These are phyloP conservation scores for Scomber colias DNA, from an alignment of 2,113 vertebrate genomes.

Conservation along the genomic window DNA sequence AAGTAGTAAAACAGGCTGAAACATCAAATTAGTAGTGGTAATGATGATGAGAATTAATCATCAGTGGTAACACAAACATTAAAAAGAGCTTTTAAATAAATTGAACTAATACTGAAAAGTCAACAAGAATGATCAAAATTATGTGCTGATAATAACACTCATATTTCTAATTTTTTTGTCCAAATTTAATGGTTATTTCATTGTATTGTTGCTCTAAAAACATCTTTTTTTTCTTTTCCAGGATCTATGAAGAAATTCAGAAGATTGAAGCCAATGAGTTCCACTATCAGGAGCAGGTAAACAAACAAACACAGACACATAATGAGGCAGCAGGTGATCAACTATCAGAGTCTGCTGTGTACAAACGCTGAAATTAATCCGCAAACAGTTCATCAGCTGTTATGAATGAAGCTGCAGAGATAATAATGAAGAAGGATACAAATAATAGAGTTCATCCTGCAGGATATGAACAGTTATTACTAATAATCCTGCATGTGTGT, in stretches of 20 bases:
- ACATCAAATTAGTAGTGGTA: too few relatives aligned
- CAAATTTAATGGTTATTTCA: not conserved
- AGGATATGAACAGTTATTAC: not conserved
- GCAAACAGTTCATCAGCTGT: not conserved
- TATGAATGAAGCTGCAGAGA: not conserved
- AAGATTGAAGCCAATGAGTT: conserved; percentile 97
- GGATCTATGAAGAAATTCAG: conserved; percentile 97
- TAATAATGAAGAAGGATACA: not conserved
- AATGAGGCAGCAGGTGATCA: not conserved
- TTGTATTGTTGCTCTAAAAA: too few relatives aligned
- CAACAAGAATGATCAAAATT: too few relatives aligned
- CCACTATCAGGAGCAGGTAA: conserved; percentile 96
- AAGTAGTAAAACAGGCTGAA: too few relatives aligned
- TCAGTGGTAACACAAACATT: too few relatives aligned
- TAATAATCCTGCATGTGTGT: not conserved
- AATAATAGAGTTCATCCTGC: not conserved
- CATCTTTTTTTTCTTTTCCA: conserved; percentile 57
- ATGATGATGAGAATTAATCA: too few relatives aligned
- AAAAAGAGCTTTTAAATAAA: too few relatives aligned
- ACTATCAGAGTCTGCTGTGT: not conserved
- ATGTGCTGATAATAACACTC: too few relatives aligned
- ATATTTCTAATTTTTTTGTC: too few relatives aligned
- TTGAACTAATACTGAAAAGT: too few relatives aligned
- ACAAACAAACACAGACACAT: not conserved
- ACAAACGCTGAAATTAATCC: not conserved